These are phyloP conservation scores for Presbytis comata DNA, from an alignment of 2,797 vertebrate genomes.

Conservation along the genomic window DNA sequence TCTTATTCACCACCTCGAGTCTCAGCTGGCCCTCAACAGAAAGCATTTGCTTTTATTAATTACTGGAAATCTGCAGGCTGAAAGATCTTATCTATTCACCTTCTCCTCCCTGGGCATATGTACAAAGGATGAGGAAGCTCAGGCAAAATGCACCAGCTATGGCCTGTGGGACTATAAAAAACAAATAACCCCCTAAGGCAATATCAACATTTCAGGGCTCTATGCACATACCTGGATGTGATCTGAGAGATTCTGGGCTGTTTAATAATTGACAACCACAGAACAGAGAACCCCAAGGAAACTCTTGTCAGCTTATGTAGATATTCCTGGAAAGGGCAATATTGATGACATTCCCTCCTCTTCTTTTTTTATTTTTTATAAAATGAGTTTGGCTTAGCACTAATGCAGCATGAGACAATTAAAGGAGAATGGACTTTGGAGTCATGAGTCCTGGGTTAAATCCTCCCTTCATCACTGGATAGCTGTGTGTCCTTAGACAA, in stretches of 20 bases:
- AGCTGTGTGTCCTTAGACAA: not conserved
- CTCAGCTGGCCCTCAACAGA: conserved; percentile 68
- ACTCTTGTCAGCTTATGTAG: not conserved
- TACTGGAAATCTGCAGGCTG: conserved; percentile 65
- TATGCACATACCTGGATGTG: not conserved
- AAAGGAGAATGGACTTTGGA: not conserved
- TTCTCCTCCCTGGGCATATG: not conserved
- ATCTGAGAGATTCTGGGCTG: not conserved
- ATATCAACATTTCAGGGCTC: not conserved
- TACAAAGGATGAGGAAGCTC: not conserved
- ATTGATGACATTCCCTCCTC: not conserved
- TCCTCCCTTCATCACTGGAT: not conserved
- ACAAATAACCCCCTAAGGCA: conserved; percentile 39
- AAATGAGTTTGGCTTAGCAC: not conserved
- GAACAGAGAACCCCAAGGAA: not conserved
- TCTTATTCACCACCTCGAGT: conserved; percentile 51
- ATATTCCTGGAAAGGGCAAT: not conserved
- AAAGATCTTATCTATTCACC: conserved; percentile 67
- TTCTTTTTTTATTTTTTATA: not conserved
- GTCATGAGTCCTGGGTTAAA: not conserved
- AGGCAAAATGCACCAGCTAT: not conserved
- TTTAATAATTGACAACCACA: not conserved
- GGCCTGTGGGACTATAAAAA: not conserved
- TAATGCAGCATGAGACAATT: not conserved
- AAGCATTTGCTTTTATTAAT: conserved; percentile 76